Conservation (phyloP, 2,888 invertebrate genomes). For the Sthenelais limicola region DNA sequence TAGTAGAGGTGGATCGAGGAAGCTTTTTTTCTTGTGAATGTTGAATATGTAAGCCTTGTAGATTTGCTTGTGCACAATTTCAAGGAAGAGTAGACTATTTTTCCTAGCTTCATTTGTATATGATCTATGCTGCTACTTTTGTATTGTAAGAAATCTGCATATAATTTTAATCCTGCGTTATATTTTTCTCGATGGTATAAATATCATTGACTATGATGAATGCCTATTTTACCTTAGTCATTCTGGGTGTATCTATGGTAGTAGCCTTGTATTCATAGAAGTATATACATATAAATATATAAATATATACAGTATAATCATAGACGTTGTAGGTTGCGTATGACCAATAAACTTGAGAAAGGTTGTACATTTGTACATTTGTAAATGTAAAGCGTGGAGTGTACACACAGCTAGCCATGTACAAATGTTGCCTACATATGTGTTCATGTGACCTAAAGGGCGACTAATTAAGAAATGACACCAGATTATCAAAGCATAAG, state of each 20-base stretch:
- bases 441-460: constrained; percentile 34
- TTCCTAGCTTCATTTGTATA: constrained; percentile 42
- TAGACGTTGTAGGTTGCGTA: constrained; percentile 22
- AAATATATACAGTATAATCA: constrained; percentile 37
- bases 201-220: constrained; percentile 23
- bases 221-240: constrained; percentile 32
- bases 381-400: constrained; percentile 39
- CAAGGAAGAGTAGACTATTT: constrained; percentile 40
- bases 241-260: constrained; percentile 29
- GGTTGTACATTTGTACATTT: constrained; percentile 43
- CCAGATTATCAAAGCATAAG: too few relatives aligned
- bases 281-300: constrained; percentile 29
- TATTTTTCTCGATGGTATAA: constrained; percentile 43
- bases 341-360: constrained; percentile 32
- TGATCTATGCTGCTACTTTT: constrained; percentile 38
- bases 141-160: constrained; percentile 32
- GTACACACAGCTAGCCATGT: constrained; percentile 18
- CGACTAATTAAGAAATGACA: too few relatives aligned
- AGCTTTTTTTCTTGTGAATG: background rate
- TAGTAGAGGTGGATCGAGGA: constrained; percentile 9
- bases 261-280: constrained; percentile 38
- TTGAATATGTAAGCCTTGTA: background rate
- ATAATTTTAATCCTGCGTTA: constrained; percentile 35
- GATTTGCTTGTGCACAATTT: constrained; percentile 22
- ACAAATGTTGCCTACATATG: constrained; percentile 16